phyloP scores from a whole-genome alignment of 2,113 vertebrate species.

The Narcine bancroftii region DNA sequence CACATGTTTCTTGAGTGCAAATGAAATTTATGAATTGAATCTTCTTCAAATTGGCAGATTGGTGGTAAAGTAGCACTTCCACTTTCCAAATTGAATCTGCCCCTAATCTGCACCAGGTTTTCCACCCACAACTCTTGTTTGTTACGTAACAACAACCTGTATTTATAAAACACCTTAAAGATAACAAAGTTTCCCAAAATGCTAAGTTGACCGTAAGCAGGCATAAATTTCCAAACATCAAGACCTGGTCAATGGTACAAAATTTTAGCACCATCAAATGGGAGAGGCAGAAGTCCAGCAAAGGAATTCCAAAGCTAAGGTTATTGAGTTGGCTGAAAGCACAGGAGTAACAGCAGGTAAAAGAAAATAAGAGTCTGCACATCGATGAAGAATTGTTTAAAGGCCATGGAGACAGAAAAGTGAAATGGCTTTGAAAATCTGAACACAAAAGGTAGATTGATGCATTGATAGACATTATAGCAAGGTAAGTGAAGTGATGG shows the following conservation, averaged over 20 bases:
- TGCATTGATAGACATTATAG: not conserved
- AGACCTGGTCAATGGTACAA: not conserved
- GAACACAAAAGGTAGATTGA: not conserved
- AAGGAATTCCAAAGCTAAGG: too few species aligned
- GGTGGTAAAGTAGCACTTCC: not conserved
- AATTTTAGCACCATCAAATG: not conserved
- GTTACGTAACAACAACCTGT: not conserved
- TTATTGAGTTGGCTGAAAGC: too few species aligned
- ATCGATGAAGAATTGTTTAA: too few species aligned
- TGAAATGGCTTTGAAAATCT: too few species aligned
- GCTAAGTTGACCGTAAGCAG: not conserved
- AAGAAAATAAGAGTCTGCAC: too few species aligned
- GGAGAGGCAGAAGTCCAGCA: too few species aligned
- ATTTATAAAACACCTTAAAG: not conserved
- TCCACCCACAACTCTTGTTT: too few species aligned
- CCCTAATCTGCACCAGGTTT: not conserved
- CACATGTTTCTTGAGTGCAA: not conserved
- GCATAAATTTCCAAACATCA: not conserved
- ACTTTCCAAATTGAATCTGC: too few species aligned
- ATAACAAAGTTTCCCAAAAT: not conserved
- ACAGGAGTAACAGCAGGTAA: too few species aligned
- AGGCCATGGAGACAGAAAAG: too few species aligned
- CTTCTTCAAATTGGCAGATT: not conserved
- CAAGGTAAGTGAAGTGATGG: not conserved
- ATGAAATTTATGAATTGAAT: not conserved